Conservation (phyloP, 2,113 vertebrate species). For the Pitta sordida region DNA sequence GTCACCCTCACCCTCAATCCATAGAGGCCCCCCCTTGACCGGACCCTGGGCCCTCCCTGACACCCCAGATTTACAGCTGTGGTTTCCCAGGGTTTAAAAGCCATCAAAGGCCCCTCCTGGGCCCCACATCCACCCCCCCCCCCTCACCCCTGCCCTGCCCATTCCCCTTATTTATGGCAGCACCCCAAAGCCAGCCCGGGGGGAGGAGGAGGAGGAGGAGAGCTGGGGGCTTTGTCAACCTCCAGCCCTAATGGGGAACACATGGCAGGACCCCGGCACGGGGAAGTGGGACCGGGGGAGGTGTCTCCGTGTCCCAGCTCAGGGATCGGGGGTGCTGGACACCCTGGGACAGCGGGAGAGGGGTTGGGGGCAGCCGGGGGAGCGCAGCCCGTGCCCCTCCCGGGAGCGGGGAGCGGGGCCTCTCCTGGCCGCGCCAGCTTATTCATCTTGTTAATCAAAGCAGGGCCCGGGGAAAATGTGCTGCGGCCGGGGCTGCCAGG, state of each 20-base stretch:
- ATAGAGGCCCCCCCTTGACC: not conserved
- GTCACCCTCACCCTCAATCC: not conserved
- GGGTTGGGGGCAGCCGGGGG: rapidly evolving
- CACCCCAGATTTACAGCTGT: constrained; percentile 8
- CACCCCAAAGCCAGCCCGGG: not conserved
- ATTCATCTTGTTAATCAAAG: constrained; percentile 35
- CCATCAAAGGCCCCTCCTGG: not conserved
- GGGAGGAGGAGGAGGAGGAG: not conserved
- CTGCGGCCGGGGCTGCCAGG: not conserved
- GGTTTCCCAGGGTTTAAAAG: not conserved
- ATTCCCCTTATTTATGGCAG: constrained; percentile 9
- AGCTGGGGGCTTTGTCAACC: not conserved
- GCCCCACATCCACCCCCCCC: not conserved
- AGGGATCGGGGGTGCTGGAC: not conserved
- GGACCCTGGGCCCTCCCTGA: not conserved
- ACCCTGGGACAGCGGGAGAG: not conserved
- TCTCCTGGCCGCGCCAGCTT: not conserved
- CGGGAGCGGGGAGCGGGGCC: not conserved
- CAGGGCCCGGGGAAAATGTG: not conserved
- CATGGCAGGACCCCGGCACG: not conserved
- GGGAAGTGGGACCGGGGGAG: not conserved
- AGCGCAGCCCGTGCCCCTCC: not conserved
- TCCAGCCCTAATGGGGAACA: constrained; percentile 62
- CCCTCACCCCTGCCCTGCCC: not conserved
- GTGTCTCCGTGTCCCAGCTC: rapidly evolving